Conservation (phyloP, 2,888 invertebrate genomes). For the Andricus quercusramuli region DNA sequence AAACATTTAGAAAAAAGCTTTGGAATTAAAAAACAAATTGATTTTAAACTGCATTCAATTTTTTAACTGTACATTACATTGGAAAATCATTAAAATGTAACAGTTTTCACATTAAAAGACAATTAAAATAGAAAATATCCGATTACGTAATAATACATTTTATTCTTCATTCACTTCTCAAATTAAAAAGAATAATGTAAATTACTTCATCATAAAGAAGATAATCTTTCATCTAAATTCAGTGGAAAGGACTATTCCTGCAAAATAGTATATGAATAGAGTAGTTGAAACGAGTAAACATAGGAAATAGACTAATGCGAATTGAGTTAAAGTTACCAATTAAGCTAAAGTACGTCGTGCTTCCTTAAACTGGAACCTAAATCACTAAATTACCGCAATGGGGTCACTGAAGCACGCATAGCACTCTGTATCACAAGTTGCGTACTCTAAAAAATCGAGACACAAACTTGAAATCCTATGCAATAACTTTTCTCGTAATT, state of each 20-base stretch:
- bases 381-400: constrained; percentile 32
- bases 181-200: too few relatives aligned
- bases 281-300: constrained; percentile 1
- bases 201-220: too few relatives aligned
- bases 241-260: background rate
- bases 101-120: too few relatives aligned
- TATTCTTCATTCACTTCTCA: too few relatives aligned
- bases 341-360: constrained; percentile 22
- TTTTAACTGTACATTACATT: background rate
- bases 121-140: too few relatives aligned
- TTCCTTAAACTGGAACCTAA: constrained; percentile 39
- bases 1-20: too few relatives aligned
- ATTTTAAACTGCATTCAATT: too few relatives aligned
- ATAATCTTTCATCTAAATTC: too few relatives aligned
- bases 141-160: too few relatives aligned
- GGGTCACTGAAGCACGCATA: constrained; percentile 37
- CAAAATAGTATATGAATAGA: background rate
- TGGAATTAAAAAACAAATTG: too few relatives aligned
- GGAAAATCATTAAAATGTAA: too few relatives aligned
- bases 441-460: background rate
- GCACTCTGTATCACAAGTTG: background rate
- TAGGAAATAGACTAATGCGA: background rate
- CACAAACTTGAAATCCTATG: background rate
- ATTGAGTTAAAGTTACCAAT: constrained; percentile 29
- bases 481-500: too few relatives aligned